These are phyloP conservation scores for Ochotona curzoniae DNA, from an alignment of 2,113 vertebrate genomes.

Conservation along the genomic window DNA sequence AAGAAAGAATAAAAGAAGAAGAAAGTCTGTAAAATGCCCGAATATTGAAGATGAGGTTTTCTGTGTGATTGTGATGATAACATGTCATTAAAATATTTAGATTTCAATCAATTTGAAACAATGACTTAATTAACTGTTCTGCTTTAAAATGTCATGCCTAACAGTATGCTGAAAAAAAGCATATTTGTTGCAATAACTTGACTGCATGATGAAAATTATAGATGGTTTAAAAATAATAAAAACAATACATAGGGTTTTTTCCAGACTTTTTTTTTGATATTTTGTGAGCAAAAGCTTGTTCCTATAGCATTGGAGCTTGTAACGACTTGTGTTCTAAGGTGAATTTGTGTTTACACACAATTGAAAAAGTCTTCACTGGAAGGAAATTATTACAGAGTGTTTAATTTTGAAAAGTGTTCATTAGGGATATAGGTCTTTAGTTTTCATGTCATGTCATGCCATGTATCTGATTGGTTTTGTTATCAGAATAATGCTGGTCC, in stretches of 20 bases:
- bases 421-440: too few species aligned
- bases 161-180: not conserved
- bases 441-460: too few species aligned
- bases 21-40: not conserved
- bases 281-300: not conserved
- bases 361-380: not conserved
- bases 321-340: not conserved
- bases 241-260: not conserved
- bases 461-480: too few species aligned
- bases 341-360: not conserved
- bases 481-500: too few species aligned
- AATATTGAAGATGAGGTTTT: not conserved
- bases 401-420: too few species aligned
- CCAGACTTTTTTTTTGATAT: not conserved
- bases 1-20: too few species aligned
- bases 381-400: not conserved
- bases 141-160: not conserved
- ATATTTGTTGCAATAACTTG: not conserved
- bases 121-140: not conserved
- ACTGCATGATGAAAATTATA: not conserved
- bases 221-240: not conserved
- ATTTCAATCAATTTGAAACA: not conserved
- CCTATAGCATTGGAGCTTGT: not conserved
- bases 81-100: not conserved
- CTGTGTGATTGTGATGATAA: not conserved